Percentiles rank a stretch among this genome's conserved stretches.
phyloP scores from a whole-genome alignment of 2,888 invertebrate genomes.

The Drosophila niveifrons region DNA sequence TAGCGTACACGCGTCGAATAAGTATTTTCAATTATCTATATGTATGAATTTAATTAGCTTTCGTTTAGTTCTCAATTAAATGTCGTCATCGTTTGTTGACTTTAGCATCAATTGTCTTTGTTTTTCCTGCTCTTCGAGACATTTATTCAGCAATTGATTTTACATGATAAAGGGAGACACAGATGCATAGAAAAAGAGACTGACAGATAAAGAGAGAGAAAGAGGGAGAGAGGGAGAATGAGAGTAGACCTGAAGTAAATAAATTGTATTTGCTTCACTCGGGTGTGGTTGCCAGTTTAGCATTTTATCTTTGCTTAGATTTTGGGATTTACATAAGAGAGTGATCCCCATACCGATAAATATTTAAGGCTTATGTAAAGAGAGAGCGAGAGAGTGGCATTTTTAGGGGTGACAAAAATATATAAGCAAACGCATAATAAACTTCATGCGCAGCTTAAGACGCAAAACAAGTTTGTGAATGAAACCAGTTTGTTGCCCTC shows the following conservation, averaged over 20 bases:
- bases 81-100: conserved; percentile 67
- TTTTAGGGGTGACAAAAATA: conserved; percentile 8
- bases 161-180: neutral
- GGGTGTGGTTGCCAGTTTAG: conserved; percentile 22
- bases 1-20: conserved; percentile 1
- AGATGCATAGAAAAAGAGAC: neutral
- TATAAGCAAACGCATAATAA: neutral
- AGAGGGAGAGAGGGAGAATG: neutral
- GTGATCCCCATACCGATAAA: conserved; percentile 9
- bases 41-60: conserved; percentile 24
- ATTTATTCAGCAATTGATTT: conserved; percentile 7
- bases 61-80: conserved; percentile 56
- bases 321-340: conserved; percentile 44
- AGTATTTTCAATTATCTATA: conserved; percentile 17
- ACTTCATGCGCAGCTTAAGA: neutral
- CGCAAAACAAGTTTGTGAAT: conserved; percentile 22
- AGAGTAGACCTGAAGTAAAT: neutral
- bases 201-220: neutral
- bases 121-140: neutral
- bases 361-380: too few relatives aligned
- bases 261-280: conserved; percentile 1
- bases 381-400: neutral
- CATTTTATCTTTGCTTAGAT: conserved; percentile 5
- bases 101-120: conserved; percentile 19
- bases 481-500: conserved; percentile 7